phyloP scores from a whole-genome alignment of 2,113 vertebrate species.

The Manacus vitellinus region DNA sequence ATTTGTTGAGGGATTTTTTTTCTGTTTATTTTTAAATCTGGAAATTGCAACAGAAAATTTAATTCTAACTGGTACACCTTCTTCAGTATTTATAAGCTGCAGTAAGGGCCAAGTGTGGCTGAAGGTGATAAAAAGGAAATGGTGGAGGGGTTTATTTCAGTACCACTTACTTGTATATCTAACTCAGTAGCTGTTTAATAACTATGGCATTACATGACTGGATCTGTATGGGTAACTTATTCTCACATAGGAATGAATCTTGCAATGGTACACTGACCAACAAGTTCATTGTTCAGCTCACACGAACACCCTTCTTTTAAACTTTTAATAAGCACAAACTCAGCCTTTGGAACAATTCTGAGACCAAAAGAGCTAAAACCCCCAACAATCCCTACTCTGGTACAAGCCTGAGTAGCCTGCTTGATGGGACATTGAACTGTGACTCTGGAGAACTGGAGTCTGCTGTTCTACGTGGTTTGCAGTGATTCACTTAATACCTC shows the following conservation, averaged over 20 bases:
- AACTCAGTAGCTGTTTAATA: slow-evolving; percentile 9
- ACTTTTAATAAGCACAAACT: not conserved
- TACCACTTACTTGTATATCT: not conserved
- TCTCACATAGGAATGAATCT: not conserved
- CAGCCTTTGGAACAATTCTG: not conserved
- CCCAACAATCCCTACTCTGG: no score
- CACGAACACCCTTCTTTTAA: not conserved
- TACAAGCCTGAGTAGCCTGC: not conserved
- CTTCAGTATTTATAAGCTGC: not conserved
- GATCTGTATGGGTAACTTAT: not conserved
- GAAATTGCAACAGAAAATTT: not conserved
- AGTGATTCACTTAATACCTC: not conserved
- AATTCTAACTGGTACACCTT: not conserved
- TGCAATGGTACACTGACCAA: not conserved
- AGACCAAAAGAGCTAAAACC: not conserved
- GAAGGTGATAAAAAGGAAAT: slow-evolving; percentile 1
- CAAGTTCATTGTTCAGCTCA: not conserved
- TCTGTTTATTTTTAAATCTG: not conserved
- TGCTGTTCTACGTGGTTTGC: not conserved
- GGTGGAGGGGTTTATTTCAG: not conserved
- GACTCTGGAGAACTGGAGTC: not conserved
- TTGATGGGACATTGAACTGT: not conserved
- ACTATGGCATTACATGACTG: slow-evolving; percentile 1
- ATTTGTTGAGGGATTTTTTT: not conserved
- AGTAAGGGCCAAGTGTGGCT: not conserved